These are phyloP conservation scores for Petroica traversi DNA, from an alignment of 2,113 vertebrate species.

Conservation along the genomic window DNA sequence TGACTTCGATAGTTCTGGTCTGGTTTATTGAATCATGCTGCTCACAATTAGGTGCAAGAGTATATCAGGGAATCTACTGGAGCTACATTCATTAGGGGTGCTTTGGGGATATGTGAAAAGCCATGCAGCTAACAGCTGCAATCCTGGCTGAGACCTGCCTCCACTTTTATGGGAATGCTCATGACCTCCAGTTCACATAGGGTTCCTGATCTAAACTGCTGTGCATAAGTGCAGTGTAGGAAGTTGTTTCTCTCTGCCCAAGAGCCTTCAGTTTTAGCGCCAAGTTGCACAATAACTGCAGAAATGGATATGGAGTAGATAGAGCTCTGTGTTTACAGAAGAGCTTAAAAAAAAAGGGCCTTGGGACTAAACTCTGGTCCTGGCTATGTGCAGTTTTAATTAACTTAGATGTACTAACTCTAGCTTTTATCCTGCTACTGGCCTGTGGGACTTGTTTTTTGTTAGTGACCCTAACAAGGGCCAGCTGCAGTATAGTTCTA, in stretches of 20 bases:
- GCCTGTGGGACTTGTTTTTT: neutral
- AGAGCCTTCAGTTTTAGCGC: neutral
- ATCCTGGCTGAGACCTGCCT: neutral
- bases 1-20: neutral
- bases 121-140: neutral
- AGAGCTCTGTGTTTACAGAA: neutral
- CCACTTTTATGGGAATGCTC: neutral
- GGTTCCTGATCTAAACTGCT: neutral
- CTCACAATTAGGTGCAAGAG: neutral
- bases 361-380: neutral
- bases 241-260: neutral
- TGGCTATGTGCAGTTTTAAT: neutral
- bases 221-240: neutral
- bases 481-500: neutral
- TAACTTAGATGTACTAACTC: neutral
- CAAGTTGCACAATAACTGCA: neutral
- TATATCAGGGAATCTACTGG: neutral
- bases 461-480: neutral
- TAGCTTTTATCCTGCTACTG: neutral
- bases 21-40: neutral
- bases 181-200: neutral
- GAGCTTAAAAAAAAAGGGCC: neutral
- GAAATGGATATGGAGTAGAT: neutral
- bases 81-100: neutral
- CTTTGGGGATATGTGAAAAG: neutral